Evolutionary conservation across 2,113 vertebrate species (phyloP).

Genomic region (Gambusia affinis): DNA sequence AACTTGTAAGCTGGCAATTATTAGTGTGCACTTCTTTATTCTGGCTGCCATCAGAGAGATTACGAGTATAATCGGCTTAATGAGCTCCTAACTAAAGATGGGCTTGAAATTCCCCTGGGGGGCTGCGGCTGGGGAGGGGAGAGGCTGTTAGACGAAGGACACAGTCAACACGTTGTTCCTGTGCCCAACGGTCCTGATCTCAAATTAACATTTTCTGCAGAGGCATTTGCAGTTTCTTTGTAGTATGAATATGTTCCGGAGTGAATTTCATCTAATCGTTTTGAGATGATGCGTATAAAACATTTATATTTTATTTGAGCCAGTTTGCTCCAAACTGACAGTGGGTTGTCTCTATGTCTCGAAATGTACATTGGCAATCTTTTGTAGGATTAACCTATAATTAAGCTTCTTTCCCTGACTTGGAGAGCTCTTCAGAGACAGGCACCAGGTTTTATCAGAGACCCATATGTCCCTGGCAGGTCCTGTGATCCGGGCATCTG

Average conservation of each 20-base stretch:
- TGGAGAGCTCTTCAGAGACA: no score
- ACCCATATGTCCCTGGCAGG: no score
- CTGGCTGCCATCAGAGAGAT: slow-evolving; percentile 63
- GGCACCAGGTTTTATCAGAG: no score
- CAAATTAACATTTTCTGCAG: slow-evolving; percentile 35
- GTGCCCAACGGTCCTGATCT: slow-evolving; percentile 57
- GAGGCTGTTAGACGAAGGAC: slow-evolving; percentile 55
- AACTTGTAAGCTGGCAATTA: slow-evolving; percentile 67
- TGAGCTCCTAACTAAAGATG: slow-evolving; percentile 69
- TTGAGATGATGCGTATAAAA: no score
- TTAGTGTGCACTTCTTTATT: slow-evolving; percentile 57
- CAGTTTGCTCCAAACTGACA: no score
- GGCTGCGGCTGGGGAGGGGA: neutral
- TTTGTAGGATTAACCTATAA: no score
- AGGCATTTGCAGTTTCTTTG: slow-evolving; percentile 32
- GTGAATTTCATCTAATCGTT: no score
- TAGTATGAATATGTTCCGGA: neutral
- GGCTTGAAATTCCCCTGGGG: slow-evolving; percentile 55
- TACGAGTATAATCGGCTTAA: slow-evolving; percentile 70
- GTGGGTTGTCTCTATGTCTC: no score
- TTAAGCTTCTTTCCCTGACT: no score
- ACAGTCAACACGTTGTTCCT: slow-evolving; percentile 44
- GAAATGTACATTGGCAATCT: no score
- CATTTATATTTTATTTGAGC: no score
- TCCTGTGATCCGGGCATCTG: no score